A percentile compares a stretch with the other conserved stretches of the same genome.
phyloP scores from a whole-genome alignment of 92 coral and sea anemone genomes.

The Diadumene lineata region DNA sequence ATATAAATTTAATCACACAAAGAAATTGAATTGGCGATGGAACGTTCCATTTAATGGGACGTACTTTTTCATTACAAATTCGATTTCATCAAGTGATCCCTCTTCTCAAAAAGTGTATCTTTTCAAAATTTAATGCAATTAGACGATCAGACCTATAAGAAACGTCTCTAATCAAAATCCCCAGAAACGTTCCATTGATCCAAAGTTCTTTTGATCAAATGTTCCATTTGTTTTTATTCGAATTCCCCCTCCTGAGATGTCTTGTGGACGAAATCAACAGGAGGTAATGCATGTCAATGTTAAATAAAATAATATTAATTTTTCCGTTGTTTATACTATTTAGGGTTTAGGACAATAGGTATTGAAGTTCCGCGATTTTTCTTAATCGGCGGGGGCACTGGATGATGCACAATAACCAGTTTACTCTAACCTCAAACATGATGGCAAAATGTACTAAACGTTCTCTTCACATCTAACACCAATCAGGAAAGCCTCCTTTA shows the following conservation, averaged over 20 bases:
- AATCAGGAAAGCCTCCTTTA: not conserved
- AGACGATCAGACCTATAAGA: too few relatives aligned
- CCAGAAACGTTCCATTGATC: too few relatives aligned
- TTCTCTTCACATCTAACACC: not conserved
- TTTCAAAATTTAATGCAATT: too few relatives aligned
- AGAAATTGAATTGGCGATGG: too few relatives aligned
- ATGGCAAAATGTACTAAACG: not conserved
- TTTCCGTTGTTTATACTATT: conserved; percentile 17
- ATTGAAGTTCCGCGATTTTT: not conserved
- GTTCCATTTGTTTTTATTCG: not conserved
- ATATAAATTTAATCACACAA: too few relatives aligned
- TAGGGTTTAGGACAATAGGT: not conserved
- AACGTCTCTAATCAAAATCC: too few relatives aligned
- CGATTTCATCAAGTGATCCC: too few relatives aligned
- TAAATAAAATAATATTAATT: conserved; percentile 4
- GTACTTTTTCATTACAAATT: too few relatives aligned
- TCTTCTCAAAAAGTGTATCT: too few relatives aligned
- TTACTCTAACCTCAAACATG: not conserved
- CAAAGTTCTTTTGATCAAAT: too few relatives aligned
- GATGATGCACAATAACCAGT: not conserved
- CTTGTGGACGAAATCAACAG: not conserved
- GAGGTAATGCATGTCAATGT: not conserved
- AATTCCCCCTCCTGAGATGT: not conserved
- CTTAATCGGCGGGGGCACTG: not conserved
- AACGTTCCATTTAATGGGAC: too few relatives aligned